Evolutionary conservation across 1,140 invertebrate species (phyloP).

Genomic region (Aphelinus certus): DNA sequence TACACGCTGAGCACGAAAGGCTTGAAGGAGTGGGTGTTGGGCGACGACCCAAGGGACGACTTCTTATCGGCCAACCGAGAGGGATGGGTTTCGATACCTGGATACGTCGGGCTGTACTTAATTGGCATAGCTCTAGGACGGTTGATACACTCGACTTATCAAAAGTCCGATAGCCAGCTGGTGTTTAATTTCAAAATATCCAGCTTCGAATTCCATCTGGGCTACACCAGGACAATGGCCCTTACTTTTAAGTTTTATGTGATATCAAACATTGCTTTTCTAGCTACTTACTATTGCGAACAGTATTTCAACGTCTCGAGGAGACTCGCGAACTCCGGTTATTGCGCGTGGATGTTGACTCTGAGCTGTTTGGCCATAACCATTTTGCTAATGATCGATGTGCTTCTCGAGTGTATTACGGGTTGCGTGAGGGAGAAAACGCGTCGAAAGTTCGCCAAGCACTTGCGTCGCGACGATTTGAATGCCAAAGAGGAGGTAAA

Average conservation of each 20-base stretch:
- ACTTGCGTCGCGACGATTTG: conserved; percentile 22
- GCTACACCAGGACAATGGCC: conserved; percentile 51
- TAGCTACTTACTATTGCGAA: conserved; percentile 63
- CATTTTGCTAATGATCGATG: conserved; percentile 69
- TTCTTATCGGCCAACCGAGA: conserved; percentile 88
- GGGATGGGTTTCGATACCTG: conserved; percentile 84
- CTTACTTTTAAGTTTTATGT: conserved; percentile 60
- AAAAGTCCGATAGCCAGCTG: conserved; percentile 42
- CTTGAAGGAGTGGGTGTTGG: conserved; percentile 79
- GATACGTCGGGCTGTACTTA: conserved; percentile 87
- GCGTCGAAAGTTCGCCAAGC: conserved; percentile 17
- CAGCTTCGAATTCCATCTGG: conserved; percentile 41
- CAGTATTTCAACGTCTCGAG: conserved; percentile 70
- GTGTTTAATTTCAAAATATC: conserved; percentile 45
- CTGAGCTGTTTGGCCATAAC: conserved; percentile 67
- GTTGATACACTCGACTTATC: conserved; percentile 65
- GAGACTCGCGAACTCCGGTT: conserved; percentile 80
- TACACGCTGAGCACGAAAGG: conserved; percentile 69
- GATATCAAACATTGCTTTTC: conserved; percentile 63
- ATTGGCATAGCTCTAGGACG: conserved; percentile 75
- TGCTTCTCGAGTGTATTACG: conserved; percentile 55
- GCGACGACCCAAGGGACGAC: conserved; percentile 66
- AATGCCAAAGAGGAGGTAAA: conserved; percentile 23
- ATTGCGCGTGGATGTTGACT: conserved; percentile 78
- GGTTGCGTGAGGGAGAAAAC: conserved; percentile 29